A percentile compares a stretch with the other conserved stretches of the same genome.
Evolutionary conservation across 2,113 vertebrate genomes (phyloP).

Genomic region (Callipepla californica): DNA sequence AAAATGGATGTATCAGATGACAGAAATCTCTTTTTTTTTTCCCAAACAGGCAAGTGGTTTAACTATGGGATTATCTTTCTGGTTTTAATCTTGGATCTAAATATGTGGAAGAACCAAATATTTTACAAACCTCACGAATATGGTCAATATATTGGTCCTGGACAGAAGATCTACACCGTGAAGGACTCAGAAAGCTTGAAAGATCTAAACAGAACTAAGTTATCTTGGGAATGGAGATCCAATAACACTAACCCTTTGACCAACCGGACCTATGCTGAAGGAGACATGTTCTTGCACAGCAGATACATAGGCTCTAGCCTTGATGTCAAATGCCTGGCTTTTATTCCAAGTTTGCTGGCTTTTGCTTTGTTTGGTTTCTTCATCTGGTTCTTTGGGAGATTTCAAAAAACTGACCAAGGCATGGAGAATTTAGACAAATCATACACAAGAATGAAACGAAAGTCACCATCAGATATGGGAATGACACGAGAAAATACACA

Average conservation of each 20-base stretch:
- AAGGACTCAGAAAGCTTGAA: constrained; percentile 90
- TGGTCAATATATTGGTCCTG: constrained; percentile 95
- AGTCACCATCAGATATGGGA: constrained; percentile 92
- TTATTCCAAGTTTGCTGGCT: constrained; percentile 93
- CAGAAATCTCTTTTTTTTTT: constrained; percentile 57
- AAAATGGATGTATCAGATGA: constrained; percentile 30
- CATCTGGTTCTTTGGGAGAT: constrained; percentile 94
- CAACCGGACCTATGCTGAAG: constrained; percentile 86
- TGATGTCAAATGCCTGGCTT: constrained; percentile 94
- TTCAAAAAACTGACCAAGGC: constrained; percentile 93
- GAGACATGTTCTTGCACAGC: constrained; percentile 95
- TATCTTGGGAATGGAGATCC: constrained; percentile 93
- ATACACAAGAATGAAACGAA: constrained; percentile 93
- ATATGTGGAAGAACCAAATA: constrained; percentile 99
- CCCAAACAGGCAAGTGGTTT: constrained; percentile 96
- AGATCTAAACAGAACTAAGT: constrained; percentile 91
- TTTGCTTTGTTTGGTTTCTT: constrained; percentile 96
- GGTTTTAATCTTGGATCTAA: constrained; percentile 97
- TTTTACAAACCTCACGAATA: constrained; percentile 98
- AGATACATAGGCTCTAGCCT: constrained; percentile 90
- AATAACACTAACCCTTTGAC: constrained; percentile 86
- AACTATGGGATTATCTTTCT: constrained; percentile 99
- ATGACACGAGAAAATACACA: constrained; percentile 89
- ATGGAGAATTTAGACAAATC: constrained; percentile 91
- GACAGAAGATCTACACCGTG: constrained; percentile 96